Evolutionary conservation across 2,797 vertebrate species (phyloP), one percentile per base, ranked within the genome.

Genomic region (Chaetodon trifasciatus): DNA sequence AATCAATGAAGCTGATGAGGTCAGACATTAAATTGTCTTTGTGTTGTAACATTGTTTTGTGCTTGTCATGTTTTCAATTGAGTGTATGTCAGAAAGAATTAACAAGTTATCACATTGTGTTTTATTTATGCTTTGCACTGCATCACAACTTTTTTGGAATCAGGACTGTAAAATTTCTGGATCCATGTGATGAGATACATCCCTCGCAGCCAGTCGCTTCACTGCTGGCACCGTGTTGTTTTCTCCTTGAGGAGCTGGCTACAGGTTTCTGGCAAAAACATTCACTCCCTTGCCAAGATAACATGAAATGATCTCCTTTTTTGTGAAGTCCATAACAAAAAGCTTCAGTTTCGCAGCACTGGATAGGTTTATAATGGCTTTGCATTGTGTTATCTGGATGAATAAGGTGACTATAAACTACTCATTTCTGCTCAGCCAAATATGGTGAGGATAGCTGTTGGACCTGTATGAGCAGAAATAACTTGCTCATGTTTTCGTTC

Each of bases 261-360:
- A 28, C 58, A 79, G 61, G 69, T 76, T 79, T 76, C 71, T 53
- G 49, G 44, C 65, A 78, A 55, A 62, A 62, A 60, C 17, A 60
- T 16, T 12, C 13, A 52, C 23, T 12, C 10, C 4, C 3, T 15
- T 72, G 58, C 76, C 70, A 79, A 68, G 19, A 17, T 17, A 42
- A 23, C 40, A 49, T 12, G 4, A 64, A 70, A 60, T 9, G 0
- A 73, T 21, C 60, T 42, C 1, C 10, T 42, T 57, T n/a, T 56
- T 67, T 56, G 63, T 32, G 23, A 64, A 56, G 64, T 67, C 39
- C 2, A 46, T 8, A n/a, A 66, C 28, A 35, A 21, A 44, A 58
- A 50, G 49, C 17, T 49, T 40, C 10, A 61, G 35, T 23, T 72
- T 67, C 40, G 52, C 21, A 57, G 57, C 49, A 50, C 23, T 5